These are phyloP conservation scores for Chrysolina americana DNA, from an alignment of 2,888 invertebrate genomes.

Conservation along the genomic window DNA sequence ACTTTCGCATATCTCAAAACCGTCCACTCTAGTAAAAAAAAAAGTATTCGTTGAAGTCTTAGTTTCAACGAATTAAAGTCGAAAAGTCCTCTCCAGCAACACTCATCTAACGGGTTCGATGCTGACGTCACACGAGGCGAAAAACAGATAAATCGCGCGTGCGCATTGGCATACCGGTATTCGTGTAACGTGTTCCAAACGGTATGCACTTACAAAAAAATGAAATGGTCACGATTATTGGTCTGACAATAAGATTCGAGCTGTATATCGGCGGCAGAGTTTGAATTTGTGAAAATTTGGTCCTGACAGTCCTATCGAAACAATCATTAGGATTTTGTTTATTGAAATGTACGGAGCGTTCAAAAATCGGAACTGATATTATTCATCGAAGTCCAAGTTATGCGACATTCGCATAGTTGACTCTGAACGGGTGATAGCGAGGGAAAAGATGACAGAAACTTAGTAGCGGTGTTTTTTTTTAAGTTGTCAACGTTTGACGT, in stretches of 20 bases:
- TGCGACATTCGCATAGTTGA: too few species aligned
- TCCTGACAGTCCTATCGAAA: slow-evolving; percentile 55
- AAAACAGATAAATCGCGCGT: background rate
- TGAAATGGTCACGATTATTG: slow-evolving; percentile 59
- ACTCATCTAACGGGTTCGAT: background rate
- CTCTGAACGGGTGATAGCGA: too few species aligned
- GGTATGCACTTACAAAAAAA: slow-evolving; percentile 61
- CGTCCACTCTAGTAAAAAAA: too few species aligned
- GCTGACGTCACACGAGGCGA: background rate
- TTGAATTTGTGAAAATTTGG: slow-evolving; percentile 58
- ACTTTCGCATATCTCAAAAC: too few species aligned
- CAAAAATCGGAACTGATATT: slow-evolving; percentile 11
- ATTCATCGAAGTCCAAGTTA: background rate
- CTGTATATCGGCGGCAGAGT: slow-evolving; percentile 51
- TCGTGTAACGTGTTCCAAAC: slow-evolving; percentile 25
- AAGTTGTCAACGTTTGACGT: too few species aligned
- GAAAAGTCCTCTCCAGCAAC: too few species aligned
- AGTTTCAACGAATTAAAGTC: too few species aligned
- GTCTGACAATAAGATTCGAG: slow-evolving; percentile 47
- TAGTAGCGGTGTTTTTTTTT: too few species aligned
- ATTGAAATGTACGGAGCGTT: slow-evolving; percentile 10
- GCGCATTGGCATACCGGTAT: background rate
- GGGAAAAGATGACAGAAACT: too few species aligned
- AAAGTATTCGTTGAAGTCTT: too few species aligned
- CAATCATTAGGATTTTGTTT: slow-evolving; percentile 31